These are phyloP conservation scores for Carollia perspicillata DNA, from an alignment of 2,113 vertebrate species.

Conservation along the genomic window DNA sequence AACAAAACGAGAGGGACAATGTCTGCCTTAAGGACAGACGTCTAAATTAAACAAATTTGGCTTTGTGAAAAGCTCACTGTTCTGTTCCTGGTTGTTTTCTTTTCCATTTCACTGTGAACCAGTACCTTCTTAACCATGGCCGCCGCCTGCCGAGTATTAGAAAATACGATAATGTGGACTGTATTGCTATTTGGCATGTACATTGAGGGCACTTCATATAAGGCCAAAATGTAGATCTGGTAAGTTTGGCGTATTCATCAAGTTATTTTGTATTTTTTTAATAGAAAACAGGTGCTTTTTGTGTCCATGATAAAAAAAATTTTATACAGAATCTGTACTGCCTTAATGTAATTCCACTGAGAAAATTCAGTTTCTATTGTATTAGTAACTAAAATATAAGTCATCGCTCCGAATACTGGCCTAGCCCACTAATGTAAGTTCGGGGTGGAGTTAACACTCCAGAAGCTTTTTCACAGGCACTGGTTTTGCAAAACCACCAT, in stretches of 20 bases:
- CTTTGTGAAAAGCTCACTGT: background rate
- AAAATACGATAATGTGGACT: background rate
- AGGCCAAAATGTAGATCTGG: background rate
- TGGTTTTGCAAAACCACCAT: background rate
- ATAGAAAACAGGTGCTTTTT: conserved; percentile 31
- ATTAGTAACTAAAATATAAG: background rate
- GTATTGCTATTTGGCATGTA: background rate
- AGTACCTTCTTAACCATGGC: background rate
- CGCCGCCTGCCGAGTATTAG: background rate
- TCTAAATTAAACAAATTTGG: background rate
- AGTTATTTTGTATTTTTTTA: background rate
- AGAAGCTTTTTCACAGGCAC: background rate
- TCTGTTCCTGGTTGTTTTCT: background rate
- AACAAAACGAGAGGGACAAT: background rate
- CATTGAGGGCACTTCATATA: background rate
- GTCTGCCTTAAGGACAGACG: background rate
- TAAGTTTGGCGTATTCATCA: background rate
- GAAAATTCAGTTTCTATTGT: conserved; percentile 3
- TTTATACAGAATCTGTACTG: background rate
- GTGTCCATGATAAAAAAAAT: background rate
- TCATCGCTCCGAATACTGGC: background rate
- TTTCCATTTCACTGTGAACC: background rate
- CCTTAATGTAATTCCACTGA: background rate
- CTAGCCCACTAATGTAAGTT: background rate
- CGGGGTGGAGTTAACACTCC: background rate